These are phyloP conservation scores for Eurytoma adleriae DNA, from an alignment of 2,888 invertebrate genomes.

Conservation along the genomic window DNA sequence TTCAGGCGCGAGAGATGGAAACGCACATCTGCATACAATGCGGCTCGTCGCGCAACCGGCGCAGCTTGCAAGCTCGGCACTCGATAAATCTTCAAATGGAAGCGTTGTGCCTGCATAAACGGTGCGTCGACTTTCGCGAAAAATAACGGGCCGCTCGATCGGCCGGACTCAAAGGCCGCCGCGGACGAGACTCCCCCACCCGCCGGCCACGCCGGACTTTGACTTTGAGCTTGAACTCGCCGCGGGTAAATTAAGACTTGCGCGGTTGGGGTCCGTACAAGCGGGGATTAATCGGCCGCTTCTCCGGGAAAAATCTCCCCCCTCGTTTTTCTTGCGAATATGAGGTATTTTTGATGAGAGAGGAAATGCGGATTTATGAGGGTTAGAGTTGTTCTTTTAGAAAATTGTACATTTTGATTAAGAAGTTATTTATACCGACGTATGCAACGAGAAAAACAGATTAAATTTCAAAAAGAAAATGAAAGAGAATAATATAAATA, in stretches of 20 bases:
- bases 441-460: no score
- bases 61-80: conserved; percentile 20
- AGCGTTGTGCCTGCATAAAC: neutral
- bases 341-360: no score
- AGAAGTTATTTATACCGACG: no score
- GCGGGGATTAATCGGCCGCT: neutral
- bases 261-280: neutral
- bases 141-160: conserved; percentile 8
- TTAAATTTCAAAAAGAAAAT: no score
- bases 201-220: neutral
- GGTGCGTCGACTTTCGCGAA: neutral
- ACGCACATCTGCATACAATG: conserved; percentile 65
- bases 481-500: no score
- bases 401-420: no score
- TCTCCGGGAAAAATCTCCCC: neutral
- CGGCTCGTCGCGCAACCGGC: neutral
- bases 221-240: neutral
- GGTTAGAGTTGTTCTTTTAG: no score
- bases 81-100: conserved; percentile 9
- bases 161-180: neutral
- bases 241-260: conserved; percentile 4
- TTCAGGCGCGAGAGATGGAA: conserved; percentile 12
- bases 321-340: no score
- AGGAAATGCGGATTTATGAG: no score
- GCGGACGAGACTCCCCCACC: neutral